Conservation (phyloP, 2,113 vertebrate genomes). For the Aepyceros melampus region DNA sequence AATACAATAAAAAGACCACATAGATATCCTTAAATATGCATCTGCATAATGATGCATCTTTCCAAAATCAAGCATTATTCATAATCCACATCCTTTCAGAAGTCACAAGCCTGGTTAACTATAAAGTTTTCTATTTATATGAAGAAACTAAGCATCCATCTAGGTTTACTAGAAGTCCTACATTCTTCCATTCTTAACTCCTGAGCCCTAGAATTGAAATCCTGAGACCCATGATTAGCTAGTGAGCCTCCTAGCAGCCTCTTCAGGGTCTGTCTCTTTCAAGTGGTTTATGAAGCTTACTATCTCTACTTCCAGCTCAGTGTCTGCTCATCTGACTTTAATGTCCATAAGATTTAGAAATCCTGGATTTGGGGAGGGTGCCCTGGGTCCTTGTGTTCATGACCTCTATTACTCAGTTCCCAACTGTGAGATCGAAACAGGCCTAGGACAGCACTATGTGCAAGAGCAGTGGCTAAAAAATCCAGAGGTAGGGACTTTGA, state of each 20-base stretch:
- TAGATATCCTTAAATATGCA: not conserved
- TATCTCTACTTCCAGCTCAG: not conserved
- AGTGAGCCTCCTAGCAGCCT: not conserved
- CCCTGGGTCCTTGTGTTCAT: not conserved
- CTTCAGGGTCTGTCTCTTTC: not conserved
- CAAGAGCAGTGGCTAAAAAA: not conserved
- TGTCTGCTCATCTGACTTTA: not conserved
- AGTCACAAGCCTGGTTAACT: not conserved
- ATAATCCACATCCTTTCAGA: not conserved
- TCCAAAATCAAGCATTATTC: not conserved
- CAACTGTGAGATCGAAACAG: not conserved
- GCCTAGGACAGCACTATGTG: not conserved
- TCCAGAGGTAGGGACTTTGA: no score
- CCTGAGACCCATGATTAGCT: accelerated
- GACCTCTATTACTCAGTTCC: not conserved
- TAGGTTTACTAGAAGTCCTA: not conserved
- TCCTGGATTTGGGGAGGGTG: not conserved
- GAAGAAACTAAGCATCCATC: not conserved
- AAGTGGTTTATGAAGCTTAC: not conserved
- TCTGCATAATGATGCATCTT: not conserved
- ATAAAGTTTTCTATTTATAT: not conserved
- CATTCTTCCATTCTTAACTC: not conserved
- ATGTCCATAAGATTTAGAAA: not conserved
- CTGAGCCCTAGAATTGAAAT: not conserved
- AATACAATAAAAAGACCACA: not conserved